phyloP scores from a whole-genome alignment of 2,888 invertebrate species.

The Hetaerina titia region DNA sequence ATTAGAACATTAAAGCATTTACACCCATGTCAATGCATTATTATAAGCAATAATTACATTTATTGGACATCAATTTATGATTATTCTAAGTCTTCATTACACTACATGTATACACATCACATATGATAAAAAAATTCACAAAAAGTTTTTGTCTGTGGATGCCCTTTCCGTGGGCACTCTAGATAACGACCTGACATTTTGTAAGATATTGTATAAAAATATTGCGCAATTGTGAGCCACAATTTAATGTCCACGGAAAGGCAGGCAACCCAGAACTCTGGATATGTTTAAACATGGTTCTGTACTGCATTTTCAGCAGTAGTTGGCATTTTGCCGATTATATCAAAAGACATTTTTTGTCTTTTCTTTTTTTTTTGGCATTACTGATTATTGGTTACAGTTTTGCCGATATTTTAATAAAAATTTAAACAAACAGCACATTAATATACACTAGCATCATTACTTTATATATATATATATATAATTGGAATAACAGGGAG shows the following conservation, averaged over 20 bases:
- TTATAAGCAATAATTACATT: slow-evolving; percentile 68
- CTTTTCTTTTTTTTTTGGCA: slow-evolving; percentile 39
- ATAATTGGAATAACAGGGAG: slow-evolving; percentile 62
- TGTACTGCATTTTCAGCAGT: slow-evolving; percentile 67
- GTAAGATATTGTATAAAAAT: slow-evolving; percentile 71
- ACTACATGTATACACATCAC: slow-evolving; percentile 61
- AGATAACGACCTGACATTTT: slow-evolving; percentile 72
- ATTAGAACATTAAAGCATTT: slow-evolving; percentile 68
- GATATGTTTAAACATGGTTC: slow-evolving; percentile 72
- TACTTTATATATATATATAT: slow-evolving; percentile 8
- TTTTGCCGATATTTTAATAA: slow-evolving; percentile 57
- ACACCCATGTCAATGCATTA: slow-evolving; percentile 68
- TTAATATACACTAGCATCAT: slow-evolving; percentile 65
- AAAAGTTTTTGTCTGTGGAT: slow-evolving; percentile 68
- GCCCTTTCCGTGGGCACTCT: slow-evolving; percentile 72
- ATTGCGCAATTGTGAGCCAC: slow-evolving; percentile 70
- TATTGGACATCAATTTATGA: slow-evolving; percentile 63
- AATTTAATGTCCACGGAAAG: slow-evolving; percentile 71
- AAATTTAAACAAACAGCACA: slow-evolving; percentile 66
- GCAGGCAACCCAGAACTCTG: slow-evolving; percentile 70
- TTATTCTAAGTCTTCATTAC: slow-evolving; percentile 53
- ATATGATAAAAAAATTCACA: slow-evolving; percentile 69
- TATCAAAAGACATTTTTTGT: slow-evolving; percentile 63
- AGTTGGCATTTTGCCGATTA: slow-evolving; percentile 52
- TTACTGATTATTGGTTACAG: slow-evolving; percentile 55